Percentiles rank a stretch among this genome's conserved stretches.
These are phyloP conservation scores for Steatocranus sp. DNA, from an alignment of 2,797 vertebrate genomes.

Conservation along the genomic window DNA sequence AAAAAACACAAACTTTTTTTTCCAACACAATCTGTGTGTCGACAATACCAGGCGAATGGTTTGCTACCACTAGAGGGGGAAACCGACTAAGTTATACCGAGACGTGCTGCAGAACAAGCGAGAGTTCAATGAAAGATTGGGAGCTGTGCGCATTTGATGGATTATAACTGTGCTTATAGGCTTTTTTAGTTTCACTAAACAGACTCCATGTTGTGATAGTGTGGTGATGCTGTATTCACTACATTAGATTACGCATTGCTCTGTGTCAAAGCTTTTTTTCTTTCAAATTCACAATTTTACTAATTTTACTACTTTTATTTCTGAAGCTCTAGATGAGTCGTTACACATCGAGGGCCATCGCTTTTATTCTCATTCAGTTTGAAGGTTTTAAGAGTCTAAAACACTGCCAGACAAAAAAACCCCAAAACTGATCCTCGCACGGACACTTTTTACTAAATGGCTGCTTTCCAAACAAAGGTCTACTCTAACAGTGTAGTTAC, in stretches of 20 bases:
- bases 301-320: background rate
- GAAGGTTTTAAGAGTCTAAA: background rate
- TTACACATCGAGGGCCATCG: background rate
- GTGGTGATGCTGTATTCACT: background rate
- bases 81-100: constrained; percentile 12
- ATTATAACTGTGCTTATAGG: background rate
- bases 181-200: background rate
- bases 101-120: background rate
- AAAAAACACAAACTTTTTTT: background rate
- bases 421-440: background rate
- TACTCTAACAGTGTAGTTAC: background rate
- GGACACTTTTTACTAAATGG: background rate
- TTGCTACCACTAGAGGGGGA: constrained; percentile 65
- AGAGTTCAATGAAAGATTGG: background rate
- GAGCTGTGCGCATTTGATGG: background rate
- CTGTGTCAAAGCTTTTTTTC: background rate
- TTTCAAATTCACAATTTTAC: background rate
- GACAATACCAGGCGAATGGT: background rate
- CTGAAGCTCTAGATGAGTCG: background rate
- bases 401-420: background rate
- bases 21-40: background rate
- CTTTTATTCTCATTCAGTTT: background rate
- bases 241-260: background rate
- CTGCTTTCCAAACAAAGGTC: background rate
- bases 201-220: background rate